phyloP scores from a whole-genome alignment of 2,888 invertebrate species.

The Nephrotoma flavescens region DNA sequence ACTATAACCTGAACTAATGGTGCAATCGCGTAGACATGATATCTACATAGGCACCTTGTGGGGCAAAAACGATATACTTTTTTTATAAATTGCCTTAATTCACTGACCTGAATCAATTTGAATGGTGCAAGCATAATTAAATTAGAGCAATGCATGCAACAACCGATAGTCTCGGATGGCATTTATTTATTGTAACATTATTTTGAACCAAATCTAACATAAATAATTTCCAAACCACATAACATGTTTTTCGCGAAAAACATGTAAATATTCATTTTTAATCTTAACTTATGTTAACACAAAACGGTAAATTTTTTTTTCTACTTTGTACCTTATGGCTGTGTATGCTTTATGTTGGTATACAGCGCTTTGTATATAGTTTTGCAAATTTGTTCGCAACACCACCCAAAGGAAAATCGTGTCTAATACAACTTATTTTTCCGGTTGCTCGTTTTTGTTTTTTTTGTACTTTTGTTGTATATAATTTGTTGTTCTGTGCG shows the following conservation, averaged over 20 bases:
- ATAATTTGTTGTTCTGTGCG: too few species aligned
- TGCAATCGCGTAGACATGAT: too few species aligned
- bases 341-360: not conserved
- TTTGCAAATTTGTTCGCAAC: not conserved
- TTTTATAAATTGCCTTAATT: too few species aligned
- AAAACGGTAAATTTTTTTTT: not conserved
- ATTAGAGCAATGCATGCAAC: too few species aligned
- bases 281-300: not conserved
- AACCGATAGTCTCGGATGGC: too few species aligned
- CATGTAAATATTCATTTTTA: not conserved
- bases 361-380: not conserved
- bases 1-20: too few species aligned
- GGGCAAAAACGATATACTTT: too few species aligned
- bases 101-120: too few species aligned
- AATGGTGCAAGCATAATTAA: too few species aligned
- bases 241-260: not conserved
- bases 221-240: not conserved
- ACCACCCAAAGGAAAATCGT: not conserved
- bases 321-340: not conserved
- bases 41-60: too few species aligned
- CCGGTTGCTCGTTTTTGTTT: not conserved
- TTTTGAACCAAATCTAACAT: not conserved
- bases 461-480: too few species aligned
- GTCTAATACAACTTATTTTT: not conserved
- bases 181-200: not conserved